Base-by-base conservation (phyloP, 2,797 vertebrate species). In the Hydrophis major region DNA sequence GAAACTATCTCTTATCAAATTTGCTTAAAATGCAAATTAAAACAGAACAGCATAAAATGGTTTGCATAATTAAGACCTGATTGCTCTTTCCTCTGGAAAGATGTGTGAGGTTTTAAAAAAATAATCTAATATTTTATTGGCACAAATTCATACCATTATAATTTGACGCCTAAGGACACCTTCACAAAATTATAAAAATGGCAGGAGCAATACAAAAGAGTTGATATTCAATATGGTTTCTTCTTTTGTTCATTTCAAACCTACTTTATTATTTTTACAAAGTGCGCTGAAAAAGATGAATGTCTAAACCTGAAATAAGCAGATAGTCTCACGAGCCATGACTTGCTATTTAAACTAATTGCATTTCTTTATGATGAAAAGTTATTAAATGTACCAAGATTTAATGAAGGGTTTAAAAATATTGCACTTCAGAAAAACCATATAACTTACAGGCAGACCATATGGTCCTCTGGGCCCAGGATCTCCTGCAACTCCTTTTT, bases 381-480 rank as follows among this genome's bases (percentile, higher is more conserved):
- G 88, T 88, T 91, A 94, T 90, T 89, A 96, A 95, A 69, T 53
- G 93, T 87, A 94, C 86, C 28, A 18, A 56, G 59, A 32, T 92
- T 93, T 94, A 94, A 96, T 95, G 74, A 95, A 93, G 88, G 66
- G 92, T 86, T 88, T 93, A 94, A 92, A 96, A 92, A 47, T 96
- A 94, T 32, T 2, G 0, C 60, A 74, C 78, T 1, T 69, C 55
- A 86, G 8, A 86, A 92, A 94, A 37, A 6, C 25, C 6, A 16
- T 25, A 69, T 91, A 94, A 98, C 99, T 99, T 97, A 99, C 99
- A 96, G 99, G 99, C 94, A 99, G 98, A 96, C 99, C 99, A 3
- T 99, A 99, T 0, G 99, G 99, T 97, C 99, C 99, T 97, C 99
- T 98, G 69, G 99, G 98, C 95, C 99, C 99, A 88, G 98, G 98